Base-by-base conservation (phyloP, 1,140 invertebrate species). In the Xylocopa sonorina region DNA sequence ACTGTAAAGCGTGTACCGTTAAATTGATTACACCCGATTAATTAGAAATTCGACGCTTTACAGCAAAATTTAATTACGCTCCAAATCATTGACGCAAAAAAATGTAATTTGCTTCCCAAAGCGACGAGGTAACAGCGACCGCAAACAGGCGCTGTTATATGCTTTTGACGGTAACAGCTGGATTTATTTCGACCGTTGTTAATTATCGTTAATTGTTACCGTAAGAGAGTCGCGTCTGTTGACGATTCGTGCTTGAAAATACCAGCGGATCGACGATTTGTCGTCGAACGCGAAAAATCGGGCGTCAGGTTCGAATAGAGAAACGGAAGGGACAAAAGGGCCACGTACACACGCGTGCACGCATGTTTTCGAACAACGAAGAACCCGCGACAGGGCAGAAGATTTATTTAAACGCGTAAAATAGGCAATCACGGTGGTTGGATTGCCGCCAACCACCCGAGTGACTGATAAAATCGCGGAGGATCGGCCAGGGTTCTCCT, bases 401-500 rank as follows among this genome's bases (percentile, higher is more conserved):
- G 67, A 78, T 71, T 78, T 78, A 60, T 73, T 84, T 66, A 58
- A 55, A 84, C 32, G 46, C 73, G 57, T 68, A 73, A 78, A 80
- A 64, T 60, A 72, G 77, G 32, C 50, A 81, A 83, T 81, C 73
- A 69, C 51, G 38, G 38, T 58, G 72, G n/a, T 53, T 84, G 82
- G 80, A 84, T 46, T 21, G 27, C 41, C 48, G 76, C 72, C 77
- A 83, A 16, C 29, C 38, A 27, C 60, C n/a, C 24, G 51, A 34
- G 46, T 16, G 46, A 46, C 46, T 51, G 55, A 64, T 74, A 77
- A 83, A 72, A 81, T 81, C 68, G 55, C 38, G 46, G 62, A 53
- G 12, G 53, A 46, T 29, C 34, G 41, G 46, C 29, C 60, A 48
- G 46, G 10, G 24, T 21, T 9, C 51, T 50, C 21, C 43, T 55